phyloP scores from a whole-genome alignment of 2,797 vertebrate species.

The Heliangelus exortis region DNA sequence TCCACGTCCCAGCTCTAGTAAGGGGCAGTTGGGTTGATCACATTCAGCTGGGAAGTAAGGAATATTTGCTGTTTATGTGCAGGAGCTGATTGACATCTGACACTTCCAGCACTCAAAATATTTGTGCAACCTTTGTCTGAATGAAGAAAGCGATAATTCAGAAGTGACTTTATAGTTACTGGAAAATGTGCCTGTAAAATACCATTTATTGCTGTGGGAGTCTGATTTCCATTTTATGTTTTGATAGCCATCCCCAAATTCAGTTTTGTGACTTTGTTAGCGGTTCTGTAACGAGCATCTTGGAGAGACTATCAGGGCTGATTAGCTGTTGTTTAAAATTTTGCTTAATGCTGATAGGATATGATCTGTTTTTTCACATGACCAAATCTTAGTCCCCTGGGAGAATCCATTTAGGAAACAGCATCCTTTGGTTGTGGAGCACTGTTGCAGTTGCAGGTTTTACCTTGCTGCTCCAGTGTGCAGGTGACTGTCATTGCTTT shows the following conservation, averaged over 20 bases:
- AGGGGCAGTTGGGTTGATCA: background rate
- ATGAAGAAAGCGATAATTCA: background rate
- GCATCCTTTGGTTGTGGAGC: background rate
- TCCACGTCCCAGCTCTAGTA: background rate
- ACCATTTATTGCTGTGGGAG: background rate
- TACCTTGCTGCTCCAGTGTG: background rate
- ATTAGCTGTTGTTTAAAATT: background rate
- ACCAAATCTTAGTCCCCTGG: background rate
- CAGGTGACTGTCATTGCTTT: background rate
- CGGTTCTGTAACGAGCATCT: fast-evolving
- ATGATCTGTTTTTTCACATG: background rate
- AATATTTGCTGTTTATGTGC: background rate
- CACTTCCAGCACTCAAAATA: background rate
- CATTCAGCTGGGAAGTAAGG: background rate
- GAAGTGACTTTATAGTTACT: background rate
- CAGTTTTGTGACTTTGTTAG: background rate
- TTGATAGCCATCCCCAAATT: background rate
- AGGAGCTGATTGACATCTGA: background rate
- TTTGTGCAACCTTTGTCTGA: background rate
- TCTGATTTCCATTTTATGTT: background rate
- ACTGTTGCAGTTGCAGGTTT: background rate
- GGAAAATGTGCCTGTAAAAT: background rate
- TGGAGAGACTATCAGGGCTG: background rate
- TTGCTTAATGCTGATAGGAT: background rate
- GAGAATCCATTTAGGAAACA: background rate